These are phyloP conservation scores for Pseudeuparius sepicola DNA, from an alignment of 2,888 invertebrate species.

Conservation along the genomic window DNA sequence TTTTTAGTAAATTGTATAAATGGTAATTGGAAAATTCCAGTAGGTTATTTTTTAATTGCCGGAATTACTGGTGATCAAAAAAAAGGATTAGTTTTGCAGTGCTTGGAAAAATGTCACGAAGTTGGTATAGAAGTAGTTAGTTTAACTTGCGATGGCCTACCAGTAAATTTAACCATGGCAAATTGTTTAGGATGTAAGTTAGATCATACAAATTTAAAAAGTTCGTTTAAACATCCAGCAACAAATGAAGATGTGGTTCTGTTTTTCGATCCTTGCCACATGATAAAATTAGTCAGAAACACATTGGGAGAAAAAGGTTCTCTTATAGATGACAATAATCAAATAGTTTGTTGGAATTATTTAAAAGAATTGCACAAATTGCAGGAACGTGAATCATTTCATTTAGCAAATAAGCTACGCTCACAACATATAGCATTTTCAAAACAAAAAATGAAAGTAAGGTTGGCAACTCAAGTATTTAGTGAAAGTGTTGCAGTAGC, in stretches of 20 bases:
- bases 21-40: neutral
- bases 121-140: slow-evolving; percentile 7
- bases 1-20: slow-evolving; percentile 7
- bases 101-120: slow-evolving; percentile 8
- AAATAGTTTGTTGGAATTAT: slow-evolving; percentile 11
- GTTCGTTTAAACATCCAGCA: slow-evolving; percentile 11
- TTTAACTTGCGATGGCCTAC: slow-evolving; percentile 10
- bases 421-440: slow-evolving; percentile 12
- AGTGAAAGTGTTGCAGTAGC: slow-evolving; percentile 23
- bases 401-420: slow-evolving; percentile 15
- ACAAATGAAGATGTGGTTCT: slow-evolving; percentile 10
- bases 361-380: slow-evolving; percentile 10
- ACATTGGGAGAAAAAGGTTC: slow-evolving; percentile 8
- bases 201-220: slow-evolving; percentile 5
- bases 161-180: slow-evolving; percentile 8
- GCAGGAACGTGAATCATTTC: slow-evolving; percentile 13
- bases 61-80: slow-evolving; percentile 11
- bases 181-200: slow-evolving; percentile 11
- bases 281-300: too few species aligned
- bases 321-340: slow-evolving; percentile 7
- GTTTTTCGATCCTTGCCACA: slow-evolving; percentile 1
- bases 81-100: slow-evolving; percentile 7
- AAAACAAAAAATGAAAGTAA: slow-evolving; percentile 10
- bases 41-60: too few species aligned
- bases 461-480: slow-evolving; percentile 19